These are phyloP conservation scores for Papilio elwesi DNA, from an alignment of 2,888 invertebrate species.

Conservation along the genomic window DNA sequence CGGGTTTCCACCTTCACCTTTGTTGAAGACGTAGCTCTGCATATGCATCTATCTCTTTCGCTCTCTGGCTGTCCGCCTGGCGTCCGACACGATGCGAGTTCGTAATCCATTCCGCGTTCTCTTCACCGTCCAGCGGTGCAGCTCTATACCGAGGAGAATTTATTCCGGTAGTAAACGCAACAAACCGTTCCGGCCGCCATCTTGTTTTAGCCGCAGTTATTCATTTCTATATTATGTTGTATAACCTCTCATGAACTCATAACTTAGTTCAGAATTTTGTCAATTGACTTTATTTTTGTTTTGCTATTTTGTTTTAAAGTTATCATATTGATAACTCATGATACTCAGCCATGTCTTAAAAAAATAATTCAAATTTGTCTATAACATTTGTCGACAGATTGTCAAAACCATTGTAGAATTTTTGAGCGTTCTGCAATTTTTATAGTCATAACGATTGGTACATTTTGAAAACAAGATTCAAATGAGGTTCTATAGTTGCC, in stretches of 20 bases:
- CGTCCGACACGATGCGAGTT: conserved; percentile 34
- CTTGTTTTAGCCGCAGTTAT: conserved; percentile 51
- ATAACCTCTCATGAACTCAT: conserved; percentile 12
- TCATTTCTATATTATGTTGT: conserved; percentile 20
- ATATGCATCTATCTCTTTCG: conserved; percentile 52
- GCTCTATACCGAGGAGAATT: conserved; percentile 62
- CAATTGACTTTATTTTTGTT: background rate
- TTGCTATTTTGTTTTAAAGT: background rate
- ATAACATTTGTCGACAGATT: background rate
- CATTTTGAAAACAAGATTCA: background rate
- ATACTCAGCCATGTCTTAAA: background rate
- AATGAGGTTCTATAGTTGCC: too few relatives aligned
- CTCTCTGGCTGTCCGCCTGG: conserved; percentile 39
- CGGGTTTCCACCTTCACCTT: conserved; percentile 72
- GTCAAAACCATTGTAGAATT: background rate
- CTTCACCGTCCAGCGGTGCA: conserved; percentile 45
- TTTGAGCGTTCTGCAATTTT: background rate
- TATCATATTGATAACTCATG: background rate
- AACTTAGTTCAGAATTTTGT: conserved; percentile 40
- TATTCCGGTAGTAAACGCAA: conserved; percentile 67
- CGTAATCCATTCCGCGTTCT: conserved; percentile 47
- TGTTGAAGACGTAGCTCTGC: conserved; percentile 49
- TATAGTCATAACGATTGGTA: background rate
- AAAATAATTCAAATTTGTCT: background rate
- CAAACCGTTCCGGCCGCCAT: conserved; percentile 60